phyloP scores from a whole-genome alignment of 2,113 vertebrate genomes.

The Mola mola region DNA sequence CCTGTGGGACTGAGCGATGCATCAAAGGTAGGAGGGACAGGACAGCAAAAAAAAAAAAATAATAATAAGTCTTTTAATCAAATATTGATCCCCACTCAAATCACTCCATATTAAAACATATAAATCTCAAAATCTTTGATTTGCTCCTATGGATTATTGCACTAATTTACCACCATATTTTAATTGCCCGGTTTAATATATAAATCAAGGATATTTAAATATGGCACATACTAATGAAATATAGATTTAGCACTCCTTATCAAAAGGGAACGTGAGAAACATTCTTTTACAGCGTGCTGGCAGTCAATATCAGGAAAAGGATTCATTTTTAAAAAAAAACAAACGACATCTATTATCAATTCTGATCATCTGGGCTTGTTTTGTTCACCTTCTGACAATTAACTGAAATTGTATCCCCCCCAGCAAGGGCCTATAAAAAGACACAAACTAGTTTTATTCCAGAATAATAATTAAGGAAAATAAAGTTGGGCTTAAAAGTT shows the following conservation, averaged over 20 bases:
- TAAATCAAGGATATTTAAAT: no score
- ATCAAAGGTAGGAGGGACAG: slow-evolving; percentile 66
- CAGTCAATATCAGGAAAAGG: neutral
- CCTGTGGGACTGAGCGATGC: slow-evolving; percentile 66
- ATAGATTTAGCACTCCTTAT: no score
- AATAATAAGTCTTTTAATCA: slow-evolving; percentile 68
- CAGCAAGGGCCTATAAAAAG: slow-evolving; percentile 18
- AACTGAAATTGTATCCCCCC: slow-evolving; percentile 11
- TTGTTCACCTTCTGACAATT: slow-evolving; percentile 45
- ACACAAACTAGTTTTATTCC: slow-evolving; percentile 33
- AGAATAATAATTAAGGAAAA: slow-evolving; percentile 7
- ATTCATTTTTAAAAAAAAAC: slow-evolving; percentile 3
- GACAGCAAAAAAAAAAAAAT: slow-evolving; percentile 54
- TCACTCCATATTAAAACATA: slow-evolving; percentile 56
- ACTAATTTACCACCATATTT: no score
- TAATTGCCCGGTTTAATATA: no score
- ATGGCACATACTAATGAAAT: no score
- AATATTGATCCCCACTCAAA: slow-evolving; percentile 74
- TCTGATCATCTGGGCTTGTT: slow-evolving; percentile 14
- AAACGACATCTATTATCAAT: slow-evolving; percentile 1
- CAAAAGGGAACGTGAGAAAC: neutral
- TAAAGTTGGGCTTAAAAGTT: slow-evolving; percentile 14
- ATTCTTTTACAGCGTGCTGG: neutral
- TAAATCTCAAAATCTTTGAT: slow-evolving; percentile 39
- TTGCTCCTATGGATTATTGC: slow-evolving; percentile 14